Evolutionary conservation across 2,113 vertebrate species (phyloP).

Genomic region (Chaetura pelagica): DNA sequence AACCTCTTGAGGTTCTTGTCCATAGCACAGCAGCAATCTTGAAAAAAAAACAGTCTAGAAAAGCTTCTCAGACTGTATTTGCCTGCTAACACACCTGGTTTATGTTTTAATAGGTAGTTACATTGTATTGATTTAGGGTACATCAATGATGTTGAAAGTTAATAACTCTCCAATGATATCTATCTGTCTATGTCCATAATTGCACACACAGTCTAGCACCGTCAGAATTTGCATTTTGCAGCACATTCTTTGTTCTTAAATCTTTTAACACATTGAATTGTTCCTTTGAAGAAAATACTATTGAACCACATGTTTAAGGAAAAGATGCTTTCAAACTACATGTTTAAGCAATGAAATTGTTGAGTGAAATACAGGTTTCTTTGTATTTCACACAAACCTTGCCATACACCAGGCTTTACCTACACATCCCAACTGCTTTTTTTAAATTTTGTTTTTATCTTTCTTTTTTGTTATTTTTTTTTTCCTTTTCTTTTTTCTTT

Average conservation of each 20-base stretch:
- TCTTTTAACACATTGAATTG: conserved; percentile 64
- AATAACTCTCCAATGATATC: conserved; percentile 73
- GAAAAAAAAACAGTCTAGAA: neutral
- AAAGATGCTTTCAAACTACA: conserved; percentile 62
- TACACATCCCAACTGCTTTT: conserved; percentile 13
- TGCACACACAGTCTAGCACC: conserved; percentile 62
- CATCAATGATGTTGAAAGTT: conserved; percentile 67
- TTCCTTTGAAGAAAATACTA: conserved; percentile 63
- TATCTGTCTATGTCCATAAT: conserved; percentile 66
- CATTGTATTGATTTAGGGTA: conserved; percentile 67
- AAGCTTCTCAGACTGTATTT: conserved; percentile 54
- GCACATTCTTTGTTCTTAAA: conserved; percentile 70
- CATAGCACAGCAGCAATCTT: conserved; percentile 36
- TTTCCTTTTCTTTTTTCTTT: neutral
- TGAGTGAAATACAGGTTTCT: conserved; percentile 56
- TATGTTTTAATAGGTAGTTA: conserved; percentile 63
- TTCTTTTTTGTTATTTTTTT: no score
- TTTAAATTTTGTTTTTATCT: neutral
- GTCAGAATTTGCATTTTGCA: conserved; percentile 65
- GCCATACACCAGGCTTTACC: conserved; percentile 46
- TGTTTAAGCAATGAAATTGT: conserved; percentile 63
- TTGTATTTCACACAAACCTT: conserved; percentile 51
- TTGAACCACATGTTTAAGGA: conserved; percentile 64
- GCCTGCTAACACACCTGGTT: conserved; percentile 62
- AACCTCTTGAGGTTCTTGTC: conserved; percentile 43